Evolutionary conservation across 2,797 vertebrate genomes (phyloP).

Genomic region (Bradypus variegatus): DNA sequence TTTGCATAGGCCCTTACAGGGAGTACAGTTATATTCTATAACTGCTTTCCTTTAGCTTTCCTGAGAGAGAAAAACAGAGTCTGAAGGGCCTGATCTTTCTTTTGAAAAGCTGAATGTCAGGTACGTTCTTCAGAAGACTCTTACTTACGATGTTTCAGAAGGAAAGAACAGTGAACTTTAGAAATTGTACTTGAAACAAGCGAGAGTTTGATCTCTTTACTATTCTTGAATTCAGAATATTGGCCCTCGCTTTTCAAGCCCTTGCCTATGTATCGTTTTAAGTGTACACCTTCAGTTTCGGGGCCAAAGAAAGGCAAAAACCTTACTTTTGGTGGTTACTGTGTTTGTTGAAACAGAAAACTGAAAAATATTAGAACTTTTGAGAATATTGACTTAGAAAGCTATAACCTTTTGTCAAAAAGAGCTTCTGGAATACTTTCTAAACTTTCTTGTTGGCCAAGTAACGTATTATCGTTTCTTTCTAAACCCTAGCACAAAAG

Average conservation of each 20-base stretch:
- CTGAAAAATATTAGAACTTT: conserved; percentile 66
- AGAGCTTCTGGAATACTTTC: conserved; percentile 31
- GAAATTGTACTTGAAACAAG: conserved; percentile 75
- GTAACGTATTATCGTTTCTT: background rate
- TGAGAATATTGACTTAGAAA: conserved; percentile 52
- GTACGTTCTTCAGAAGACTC: conserved; percentile 2
- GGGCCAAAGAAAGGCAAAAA: conserved; percentile 71
- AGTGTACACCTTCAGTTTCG: conserved; percentile 76
- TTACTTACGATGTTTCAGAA: conserved; percentile 23
- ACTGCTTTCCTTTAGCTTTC: background rate
- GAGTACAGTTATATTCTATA: background rate
- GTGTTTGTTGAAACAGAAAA: conserved; percentile 77
- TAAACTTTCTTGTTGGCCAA: conserved; percentile 30
- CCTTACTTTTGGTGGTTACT: conserved; percentile 79
- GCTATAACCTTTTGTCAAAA: conserved; percentile 11
- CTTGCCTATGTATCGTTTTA: conserved; percentile 73
- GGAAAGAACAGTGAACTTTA: conserved; percentile 66
- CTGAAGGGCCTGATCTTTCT: background rate
- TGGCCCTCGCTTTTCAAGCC: conserved; percentile 72
- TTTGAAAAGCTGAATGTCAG: background rate
- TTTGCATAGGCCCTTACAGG: background rate
- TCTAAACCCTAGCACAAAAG: background rate
- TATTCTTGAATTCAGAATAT: conserved; percentile 72
- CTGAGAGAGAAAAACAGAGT: background rate
- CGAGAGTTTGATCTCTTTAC: conserved; percentile 74